These are phyloP conservation scores for Hypomesus transpacificus DNA, from an alignment of 2,113 vertebrate genomes.

Conservation along the genomic window DNA sequence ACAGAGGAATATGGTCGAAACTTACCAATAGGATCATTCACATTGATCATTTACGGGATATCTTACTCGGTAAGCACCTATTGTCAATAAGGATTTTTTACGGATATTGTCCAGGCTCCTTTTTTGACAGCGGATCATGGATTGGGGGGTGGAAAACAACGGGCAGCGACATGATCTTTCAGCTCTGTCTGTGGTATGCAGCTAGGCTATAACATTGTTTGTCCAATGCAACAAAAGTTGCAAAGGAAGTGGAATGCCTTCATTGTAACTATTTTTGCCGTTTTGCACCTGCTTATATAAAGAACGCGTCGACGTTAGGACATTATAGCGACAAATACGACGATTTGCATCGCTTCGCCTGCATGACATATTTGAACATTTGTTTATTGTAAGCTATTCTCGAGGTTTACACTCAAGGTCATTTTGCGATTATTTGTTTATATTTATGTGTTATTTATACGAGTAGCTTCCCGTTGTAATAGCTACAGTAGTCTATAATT, in stretches of 20 bases:
- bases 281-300: conserved; percentile 69
- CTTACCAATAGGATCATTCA: conserved; percentile 42
- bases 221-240: conserved; percentile 75
- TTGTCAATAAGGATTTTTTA: conserved; percentile 29
- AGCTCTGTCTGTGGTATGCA: conserved; percentile 63
- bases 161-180: conserved; percentile 67
- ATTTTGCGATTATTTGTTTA: conserved; percentile 58
- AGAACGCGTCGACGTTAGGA: conserved; percentile 58
- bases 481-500: conserved; percentile 47
- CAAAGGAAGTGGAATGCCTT: conserved; percentile 59
- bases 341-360: conserved; percentile 54
- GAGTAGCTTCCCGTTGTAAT: conserved; percentile 29
- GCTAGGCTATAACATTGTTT: conserved; percentile 47
- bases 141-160: conserved; percentile 68
- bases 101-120: conserved; percentile 48
- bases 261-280: conserved; percentile 49
- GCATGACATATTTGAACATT: conserved; percentile 70
- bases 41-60: conserved; percentile 23
- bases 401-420: conserved; percentile 76
- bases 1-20: conserved; percentile 52
- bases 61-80: conserved; percentile 30
- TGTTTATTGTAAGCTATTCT: conserved; percentile 60
- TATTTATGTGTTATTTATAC: conserved; percentile 51
- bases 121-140: conserved; percentile 68
- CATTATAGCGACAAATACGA: conserved; percentile 50